Evolutionary conservation across 2,888 invertebrate genomes (phyloP), one percentile per base, ranked within the genome.

Genomic region (Amblyjoppa fuscipennis): DNA sequence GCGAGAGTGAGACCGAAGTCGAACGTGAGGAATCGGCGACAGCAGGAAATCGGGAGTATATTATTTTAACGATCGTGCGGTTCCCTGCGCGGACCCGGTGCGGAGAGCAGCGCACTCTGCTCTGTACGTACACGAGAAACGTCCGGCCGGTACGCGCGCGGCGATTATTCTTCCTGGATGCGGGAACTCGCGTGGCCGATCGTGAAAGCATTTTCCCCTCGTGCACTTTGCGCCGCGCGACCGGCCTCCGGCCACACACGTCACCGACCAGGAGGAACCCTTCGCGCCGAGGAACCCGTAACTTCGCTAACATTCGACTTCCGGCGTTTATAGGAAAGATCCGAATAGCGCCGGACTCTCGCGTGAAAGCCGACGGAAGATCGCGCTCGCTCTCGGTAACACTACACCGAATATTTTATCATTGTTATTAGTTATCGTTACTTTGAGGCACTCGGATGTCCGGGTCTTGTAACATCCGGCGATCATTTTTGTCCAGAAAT

Each of bases 201-300:
- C 87, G 87, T 85, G 83, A 85, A 87, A 83, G 85, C 81, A 69
- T 85, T 87, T 87, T 83, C 79, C 69, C 74, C 73, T 71, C 49
- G 64, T 74, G 45, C 81, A 64, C 53, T 49, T 49, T 49, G 49
- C 76, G 64, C 56, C 9, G 56, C 20, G 41, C 45, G 16, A 49
- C 38, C 70, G 59, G 75, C 11, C 66, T 11, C 74, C 64, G 20
- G 6, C 7, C 9, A 38, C 41, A 68, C 59, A 45, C 20, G 53
- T 41, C 5, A 64, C 20, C 9, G 45, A 16, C 45, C 45, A 16
- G 31, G 45, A 41, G 49, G 64, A 16, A 66, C 66, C 31, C 64
- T 28, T 16, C 28, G 28, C 13, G 64, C 25, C 31, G 45, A 78
- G 49, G 75, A 56, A 77, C 73, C 13, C 49, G 78, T 78, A 41